A percentile compares a stretch with the other conserved stretches of the same genome.
These are phyloP conservation scores for Tychaedon coryphoeus DNA, from an alignment of 2,113 vertebrate genomes.

Conservation along the genomic window DNA sequence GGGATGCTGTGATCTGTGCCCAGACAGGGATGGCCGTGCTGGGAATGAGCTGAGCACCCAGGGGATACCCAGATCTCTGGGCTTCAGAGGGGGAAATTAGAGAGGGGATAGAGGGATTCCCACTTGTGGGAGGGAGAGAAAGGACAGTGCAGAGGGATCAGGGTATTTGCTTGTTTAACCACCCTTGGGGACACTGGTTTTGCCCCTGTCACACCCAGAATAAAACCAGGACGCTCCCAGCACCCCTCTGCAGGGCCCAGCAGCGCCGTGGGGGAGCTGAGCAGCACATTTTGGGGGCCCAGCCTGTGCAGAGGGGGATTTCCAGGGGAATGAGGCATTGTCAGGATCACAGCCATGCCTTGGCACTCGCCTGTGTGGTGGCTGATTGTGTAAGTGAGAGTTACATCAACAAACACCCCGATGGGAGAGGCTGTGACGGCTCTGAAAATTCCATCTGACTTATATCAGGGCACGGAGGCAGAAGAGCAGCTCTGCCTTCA, in stretches of 20 bases:
- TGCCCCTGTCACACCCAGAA: rapidly evolving
- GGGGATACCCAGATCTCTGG: not conserved
- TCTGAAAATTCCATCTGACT: slow-evolving; percentile 31
- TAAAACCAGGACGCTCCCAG: not conserved
- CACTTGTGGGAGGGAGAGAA: not conserved
- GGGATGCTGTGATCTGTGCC: not conserved
- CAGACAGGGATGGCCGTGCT: not conserved
- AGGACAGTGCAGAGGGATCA: rapidly evolving
- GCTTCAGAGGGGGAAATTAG: not conserved
- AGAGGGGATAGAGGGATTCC: not conserved
- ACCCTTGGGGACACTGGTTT: not conserved
- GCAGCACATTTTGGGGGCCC: not conserved
- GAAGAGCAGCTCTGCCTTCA: not conserved
- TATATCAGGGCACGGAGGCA: not conserved
- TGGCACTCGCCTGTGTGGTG: not conserved
- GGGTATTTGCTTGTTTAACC: not conserved
- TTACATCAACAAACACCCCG: not conserved
- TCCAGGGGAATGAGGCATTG: not conserved
- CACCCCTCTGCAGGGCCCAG: not conserved
- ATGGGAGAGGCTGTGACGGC: not conserved
- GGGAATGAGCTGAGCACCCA: not conserved
- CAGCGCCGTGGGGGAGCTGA: rapidly evolving
- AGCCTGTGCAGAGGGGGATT: not conserved
- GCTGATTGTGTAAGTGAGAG: not conserved
- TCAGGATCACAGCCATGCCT: not conserved